Conservation (phyloP, 92 coral and sea anemone genomes). For the Anthopleura xanthogrammica region DNA sequence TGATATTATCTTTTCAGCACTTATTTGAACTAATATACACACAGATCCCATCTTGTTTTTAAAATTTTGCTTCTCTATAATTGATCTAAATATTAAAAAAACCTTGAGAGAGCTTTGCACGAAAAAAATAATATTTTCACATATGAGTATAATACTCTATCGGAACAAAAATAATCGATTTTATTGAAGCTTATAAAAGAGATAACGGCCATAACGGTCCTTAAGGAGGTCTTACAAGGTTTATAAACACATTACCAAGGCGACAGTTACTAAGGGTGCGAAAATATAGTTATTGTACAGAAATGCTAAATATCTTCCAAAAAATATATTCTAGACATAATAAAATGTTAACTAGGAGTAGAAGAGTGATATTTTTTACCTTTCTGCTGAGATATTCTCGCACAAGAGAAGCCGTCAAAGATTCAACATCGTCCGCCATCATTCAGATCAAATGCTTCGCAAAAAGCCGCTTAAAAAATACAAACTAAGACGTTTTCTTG, state of each 20-base stretch:
- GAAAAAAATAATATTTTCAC: neutral
- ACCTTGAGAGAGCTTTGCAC: too few relatives aligned
- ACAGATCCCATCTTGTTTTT: too few relatives aligned
- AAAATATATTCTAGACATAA: neutral
- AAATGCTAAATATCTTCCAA: neutral
- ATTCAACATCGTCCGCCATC: conserved; percentile 67
- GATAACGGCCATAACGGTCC: too few relatives aligned
- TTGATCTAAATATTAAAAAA: too few relatives aligned
- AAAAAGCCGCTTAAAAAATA: neutral
- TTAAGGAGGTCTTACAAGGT: neutral
- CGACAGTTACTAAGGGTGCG: neutral
- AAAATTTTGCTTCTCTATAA: too few relatives aligned
- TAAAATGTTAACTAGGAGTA: neutral
- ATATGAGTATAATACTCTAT: neutral
- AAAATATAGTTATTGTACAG: neutral
- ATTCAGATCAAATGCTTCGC: conserved; percentile 2
- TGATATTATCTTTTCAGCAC: too few relatives aligned
- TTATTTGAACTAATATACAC: too few relatives aligned
- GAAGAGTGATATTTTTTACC: conserved; percentile 38
- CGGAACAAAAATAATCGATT: neutral
- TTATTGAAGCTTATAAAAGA: too few relatives aligned
- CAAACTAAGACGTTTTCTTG: neutral
- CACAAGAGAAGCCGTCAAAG: conserved; percentile 90
- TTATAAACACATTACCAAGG: conserved; percentile 11
- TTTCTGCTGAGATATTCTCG: conserved; percentile 93